Base-by-base conservation (phyloP, 2,888 invertebrate genomes). In the Parelbella ahira region DNA sequence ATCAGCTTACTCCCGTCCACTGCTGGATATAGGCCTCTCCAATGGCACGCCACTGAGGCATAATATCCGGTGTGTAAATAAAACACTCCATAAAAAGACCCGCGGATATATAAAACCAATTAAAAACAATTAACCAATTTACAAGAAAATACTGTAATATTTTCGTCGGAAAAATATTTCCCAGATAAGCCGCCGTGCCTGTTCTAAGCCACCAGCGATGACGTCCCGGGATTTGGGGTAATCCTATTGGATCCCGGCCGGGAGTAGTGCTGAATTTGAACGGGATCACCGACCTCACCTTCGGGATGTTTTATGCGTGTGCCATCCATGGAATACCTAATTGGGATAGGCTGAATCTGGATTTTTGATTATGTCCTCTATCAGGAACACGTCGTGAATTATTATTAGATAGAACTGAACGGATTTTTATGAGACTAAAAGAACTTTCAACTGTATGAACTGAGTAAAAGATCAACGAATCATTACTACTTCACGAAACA, bases 121-220 rank as follows among this genome's bases (percentile, higher is more conserved):
- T n/a, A n/a, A n/a, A n/a, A n/a, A n/a, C n/a, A n/a, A n/a, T n/a
- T n/a, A n/a, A n/a, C n/a, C n/a, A n/a, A n/a, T n/a, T n/a, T n/a
- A n/a, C n/a, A n/a, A n/a, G n/a, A 48, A 51, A 47, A 46, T 48
- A 45, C 29, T 32, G 48, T 46, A 54, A 63, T 61, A 63, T 69
- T 68, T 67, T 59, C 51, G 34, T 47, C 47, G 57, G 50, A 51
- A 60, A 70, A 72, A 71, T 69, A 68, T 69, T 65, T 57, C 54
- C 53, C 37, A 66, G 63, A 67, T 75, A 74, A 75, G 63, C 60
- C 50, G 24, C 33, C 32, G 39, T 32, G 48, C 37, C 38, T 41
- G 66, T 53, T 28, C 52, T 70, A 68, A 69, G 71, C 70, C 62
- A 67, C 59, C 59, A 56, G 60, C 66, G 69, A 69, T 72, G 76